A percentile compares a stretch with the other conserved stretches of the same genome.
phyloP scores from a whole-genome alignment of 2,113 vertebrate genomes.

The Stomatorhinus ivindoensis region DNA sequence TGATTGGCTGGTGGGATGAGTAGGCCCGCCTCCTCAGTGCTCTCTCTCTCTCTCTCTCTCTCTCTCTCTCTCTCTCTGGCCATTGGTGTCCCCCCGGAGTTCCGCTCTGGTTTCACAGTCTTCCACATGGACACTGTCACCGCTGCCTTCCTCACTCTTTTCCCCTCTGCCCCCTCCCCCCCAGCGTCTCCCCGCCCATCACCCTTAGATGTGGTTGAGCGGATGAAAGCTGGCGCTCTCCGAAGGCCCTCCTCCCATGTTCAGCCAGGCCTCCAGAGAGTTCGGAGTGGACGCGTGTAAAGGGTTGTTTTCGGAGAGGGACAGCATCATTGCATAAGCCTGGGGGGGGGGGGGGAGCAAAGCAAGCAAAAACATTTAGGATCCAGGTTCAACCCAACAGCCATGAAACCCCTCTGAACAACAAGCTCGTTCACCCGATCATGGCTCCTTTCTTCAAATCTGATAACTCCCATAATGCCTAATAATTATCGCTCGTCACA shows the following conservation, averaged over 20 bases:
- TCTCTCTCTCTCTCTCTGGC: constrained; percentile 30
- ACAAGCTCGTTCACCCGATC: not conserved
- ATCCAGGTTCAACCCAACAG: not conserved
- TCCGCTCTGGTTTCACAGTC: constrained; percentile 10
- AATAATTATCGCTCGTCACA: not conserved
- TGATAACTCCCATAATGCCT: not conserved
- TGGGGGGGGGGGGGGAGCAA: constrained; percentile 48
- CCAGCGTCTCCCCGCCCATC: constrained; percentile 35
- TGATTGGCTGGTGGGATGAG: constrained; percentile 48
- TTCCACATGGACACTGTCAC: constrained; percentile 41
- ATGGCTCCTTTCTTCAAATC: not conserved
- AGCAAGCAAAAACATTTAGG: not conserved
- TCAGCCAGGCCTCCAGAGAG: constrained; percentile 95
- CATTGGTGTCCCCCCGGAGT: constrained; percentile 31
- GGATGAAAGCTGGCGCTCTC: constrained; percentile 89
- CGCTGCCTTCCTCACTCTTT: constrained; percentile 35
- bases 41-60: constrained; percentile 22
- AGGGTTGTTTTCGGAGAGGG: constrained; percentile 89
- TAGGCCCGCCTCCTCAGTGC: constrained; percentile 45
- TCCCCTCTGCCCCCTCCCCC: not conserved
- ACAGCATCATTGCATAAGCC: constrained; percentile 99
- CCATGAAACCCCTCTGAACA: not conserved
- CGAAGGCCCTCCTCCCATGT: constrained; percentile 81
- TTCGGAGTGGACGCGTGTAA: constrained; percentile 88
- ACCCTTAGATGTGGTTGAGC: constrained; percentile 88